Percentiles rank a stretch among this genome's conserved stretches.
Evolutionary conservation across 2,888 invertebrate species (phyloP).

Genomic region (Nomada flava): DNA sequence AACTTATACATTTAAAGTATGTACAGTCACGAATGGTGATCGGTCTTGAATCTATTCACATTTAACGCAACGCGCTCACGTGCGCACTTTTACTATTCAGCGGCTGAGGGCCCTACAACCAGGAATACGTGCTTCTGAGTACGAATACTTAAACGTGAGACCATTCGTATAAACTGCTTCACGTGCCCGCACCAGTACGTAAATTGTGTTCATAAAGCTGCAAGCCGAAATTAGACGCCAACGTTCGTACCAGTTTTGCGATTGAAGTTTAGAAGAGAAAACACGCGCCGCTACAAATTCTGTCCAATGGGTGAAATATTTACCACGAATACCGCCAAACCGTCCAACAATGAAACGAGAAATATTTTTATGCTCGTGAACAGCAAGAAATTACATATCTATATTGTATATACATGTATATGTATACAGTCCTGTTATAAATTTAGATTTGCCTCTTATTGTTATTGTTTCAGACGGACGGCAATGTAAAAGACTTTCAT

Average conservation of each 20-base stretch:
- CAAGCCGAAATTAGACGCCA: slow-evolving; percentile 39
- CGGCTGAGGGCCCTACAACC: slow-evolving; percentile 31
- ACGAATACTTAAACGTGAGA: slow-evolving; percentile 33
- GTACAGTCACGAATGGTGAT: neutral
- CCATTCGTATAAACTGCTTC: slow-evolving; percentile 39
- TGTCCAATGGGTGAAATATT: neutral
- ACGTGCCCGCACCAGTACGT: slow-evolving; percentile 16
- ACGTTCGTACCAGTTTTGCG: slow-evolving; percentile 14
- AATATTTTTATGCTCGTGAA: neutral
- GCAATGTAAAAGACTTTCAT: too few species aligned
- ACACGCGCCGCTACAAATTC: neutral
- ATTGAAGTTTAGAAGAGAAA: neutral
- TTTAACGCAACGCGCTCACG: slow-evolving; percentile 31
- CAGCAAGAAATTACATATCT: neutral
- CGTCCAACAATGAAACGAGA: neutral
- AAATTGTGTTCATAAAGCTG: slow-evolving; percentile 10
- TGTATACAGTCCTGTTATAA: neutral
- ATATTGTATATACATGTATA: too few species aligned
- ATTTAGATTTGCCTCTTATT: too few species aligned
- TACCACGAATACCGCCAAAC: neutral
- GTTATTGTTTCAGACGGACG: too few species aligned
- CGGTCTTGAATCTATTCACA: slow-evolving; percentile 8
- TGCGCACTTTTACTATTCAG: slow-evolving; percentile 48
- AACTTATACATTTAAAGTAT: neutral
- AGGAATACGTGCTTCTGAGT: slow-evolving; percentile 34